These are phyloP conservation scores for Sesamia nonagrioides DNA, from an alignment of 1,140 invertebrate species.

Conservation along the genomic window DNA sequence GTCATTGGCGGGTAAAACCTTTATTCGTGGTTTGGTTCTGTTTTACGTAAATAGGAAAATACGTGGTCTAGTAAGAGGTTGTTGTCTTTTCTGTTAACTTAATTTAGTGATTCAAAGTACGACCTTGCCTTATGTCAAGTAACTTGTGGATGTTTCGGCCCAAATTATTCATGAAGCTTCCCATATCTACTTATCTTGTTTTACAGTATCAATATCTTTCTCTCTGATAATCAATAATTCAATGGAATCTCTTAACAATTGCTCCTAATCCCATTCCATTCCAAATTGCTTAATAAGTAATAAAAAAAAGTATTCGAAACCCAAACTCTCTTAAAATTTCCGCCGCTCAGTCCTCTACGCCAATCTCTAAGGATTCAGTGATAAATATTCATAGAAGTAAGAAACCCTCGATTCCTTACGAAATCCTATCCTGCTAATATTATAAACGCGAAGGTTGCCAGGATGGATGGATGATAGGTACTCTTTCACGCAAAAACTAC, in stretches of 20 bases:
- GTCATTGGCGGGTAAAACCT: neutral
- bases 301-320: slow-evolving; percentile 25
- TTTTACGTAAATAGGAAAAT: neutral
- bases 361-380: slow-evolving; percentile 4
- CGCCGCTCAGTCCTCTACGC: slow-evolving; percentile 13
- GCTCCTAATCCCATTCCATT: slow-evolving; percentile 12
- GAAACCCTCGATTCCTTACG: neutral
- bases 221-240: slow-evolving; percentile 4
- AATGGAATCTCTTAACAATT: slow-evolving; percentile 19
- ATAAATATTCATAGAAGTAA: slow-evolving; percentile 45
- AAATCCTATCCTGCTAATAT: no score
- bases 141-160: neutral
- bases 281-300: slow-evolving; percentile 44
- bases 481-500: no score
- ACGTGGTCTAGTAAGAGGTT: neutral
- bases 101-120: neutral
- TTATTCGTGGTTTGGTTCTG: neutral
- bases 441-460: no score
- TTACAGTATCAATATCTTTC: neutral
- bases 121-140: neutral
- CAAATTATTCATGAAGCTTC: slow-evolving; percentile 1
- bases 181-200: neutral
- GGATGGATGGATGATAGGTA: no score
- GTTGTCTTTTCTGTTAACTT: neutral
- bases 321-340: slow-evolving; percentile 42